Evolutionary conservation across 2,888 invertebrate genomes (phyloP).

Genomic region (Cosmia pyralina): DNA sequence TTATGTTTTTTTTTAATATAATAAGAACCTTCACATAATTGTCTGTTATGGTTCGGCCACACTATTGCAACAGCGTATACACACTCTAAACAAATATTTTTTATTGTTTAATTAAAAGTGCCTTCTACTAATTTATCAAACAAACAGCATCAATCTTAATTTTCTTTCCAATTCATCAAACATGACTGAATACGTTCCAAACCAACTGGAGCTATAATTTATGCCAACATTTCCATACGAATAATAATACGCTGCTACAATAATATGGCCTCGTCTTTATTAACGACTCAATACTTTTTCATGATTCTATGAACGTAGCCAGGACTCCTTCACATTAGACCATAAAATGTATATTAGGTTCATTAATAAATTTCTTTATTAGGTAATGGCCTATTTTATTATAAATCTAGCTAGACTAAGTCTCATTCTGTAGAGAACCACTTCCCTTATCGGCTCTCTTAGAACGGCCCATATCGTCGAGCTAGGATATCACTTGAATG

Average conservation of each 20-base stretch:
- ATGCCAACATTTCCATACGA: slow-evolving; percentile 2
- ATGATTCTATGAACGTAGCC: slow-evolving; percentile 30
- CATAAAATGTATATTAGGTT: not conserved
- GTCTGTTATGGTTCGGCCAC: not conserved
- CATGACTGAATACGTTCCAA: not conserved
- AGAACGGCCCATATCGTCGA: not conserved
- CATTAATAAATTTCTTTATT: not conserved
- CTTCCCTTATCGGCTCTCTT: not conserved
- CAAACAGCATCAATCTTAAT: not conserved
- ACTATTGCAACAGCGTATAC: slow-evolving; percentile 28
- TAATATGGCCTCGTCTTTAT: slow-evolving; percentile 19
- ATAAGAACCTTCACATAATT: slow-evolving; percentile 19
- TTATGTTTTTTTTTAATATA: slow-evolving; percentile 12
- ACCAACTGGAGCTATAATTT: not conserved
- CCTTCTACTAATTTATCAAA: not conserved
- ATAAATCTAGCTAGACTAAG: not conserved
- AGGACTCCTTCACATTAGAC: slow-evolving; percentile 8
- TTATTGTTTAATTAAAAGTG: not conserved
- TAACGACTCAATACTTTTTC: slow-evolving; percentile 18
- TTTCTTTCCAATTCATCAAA: not conserved
- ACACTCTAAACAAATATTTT: not conserved
- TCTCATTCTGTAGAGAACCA: too few species aligned
- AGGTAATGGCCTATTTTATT: not conserved
- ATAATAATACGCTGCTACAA: slow-evolving; percentile 40
- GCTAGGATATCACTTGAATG: too few species aligned